These are phyloP conservation scores for Perca schrenkii DNA, from an alignment of 2,113 vertebrate genomes.

Conservation along the genomic window DNA sequence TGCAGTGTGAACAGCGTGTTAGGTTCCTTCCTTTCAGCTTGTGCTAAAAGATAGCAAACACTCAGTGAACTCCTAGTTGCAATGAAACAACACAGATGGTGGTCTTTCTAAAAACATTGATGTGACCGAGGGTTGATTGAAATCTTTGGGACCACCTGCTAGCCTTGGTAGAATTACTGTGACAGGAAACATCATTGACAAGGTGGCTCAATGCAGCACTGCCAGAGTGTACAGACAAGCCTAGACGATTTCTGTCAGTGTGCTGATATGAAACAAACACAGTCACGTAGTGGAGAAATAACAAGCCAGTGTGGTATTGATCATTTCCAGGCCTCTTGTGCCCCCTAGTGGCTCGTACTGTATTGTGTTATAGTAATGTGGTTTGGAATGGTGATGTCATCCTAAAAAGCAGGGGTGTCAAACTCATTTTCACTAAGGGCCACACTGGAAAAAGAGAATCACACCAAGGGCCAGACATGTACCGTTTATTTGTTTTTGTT, in stretches of 20 bases:
- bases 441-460: too few species aligned
- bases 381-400: not conserved
- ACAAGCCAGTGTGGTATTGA: not conserved
- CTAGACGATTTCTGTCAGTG: not conserved
- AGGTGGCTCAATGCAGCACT: not conserved
- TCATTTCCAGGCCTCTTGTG: constrained; percentile 32
- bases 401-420: too few species aligned
- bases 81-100: not conserved
- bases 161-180: not conserved
- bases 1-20: not conserved
- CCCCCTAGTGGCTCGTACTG: constrained; percentile 43
- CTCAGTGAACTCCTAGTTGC: not conserved
- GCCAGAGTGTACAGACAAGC: not conserved
- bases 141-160: not conserved
- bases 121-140: not conserved
- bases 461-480: too few species aligned
- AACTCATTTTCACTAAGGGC: too few species aligned
- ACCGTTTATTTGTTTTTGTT: too few species aligned
- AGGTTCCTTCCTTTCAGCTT: not conserved
- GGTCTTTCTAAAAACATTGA: not conserved
- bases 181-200: not conserved
- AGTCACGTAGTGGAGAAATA: not conserved
- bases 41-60: not conserved
- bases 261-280: not conserved
- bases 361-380: not conserved